These are phyloP conservation scores for Onychostoma macrolepis DNA, from an alignment of 2,113 vertebrate species.

Conservation along the genomic window DNA sequence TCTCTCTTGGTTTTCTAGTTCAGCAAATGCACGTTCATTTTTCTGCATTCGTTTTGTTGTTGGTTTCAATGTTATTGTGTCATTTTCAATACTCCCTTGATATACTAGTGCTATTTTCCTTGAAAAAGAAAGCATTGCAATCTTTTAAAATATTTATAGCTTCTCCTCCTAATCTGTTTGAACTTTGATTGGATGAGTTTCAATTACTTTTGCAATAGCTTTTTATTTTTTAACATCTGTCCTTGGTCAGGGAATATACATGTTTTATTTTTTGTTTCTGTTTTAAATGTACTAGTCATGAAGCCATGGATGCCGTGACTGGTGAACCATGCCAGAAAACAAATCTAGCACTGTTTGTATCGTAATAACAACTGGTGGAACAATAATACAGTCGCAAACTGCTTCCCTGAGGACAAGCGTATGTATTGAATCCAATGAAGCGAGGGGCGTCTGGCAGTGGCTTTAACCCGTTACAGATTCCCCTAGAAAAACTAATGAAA, in stretches of 20 bases:
- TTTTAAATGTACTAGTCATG: not conserved
- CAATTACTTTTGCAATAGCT: not conserved
- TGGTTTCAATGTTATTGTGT: not conserved
- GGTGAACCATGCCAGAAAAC: conserved; percentile 29
- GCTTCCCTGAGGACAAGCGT: conserved; percentile 33
- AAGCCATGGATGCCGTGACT: not conserved
- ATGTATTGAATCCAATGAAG: conserved; percentile 29
- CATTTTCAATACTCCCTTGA: not conserved
- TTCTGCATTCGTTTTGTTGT: not conserved
- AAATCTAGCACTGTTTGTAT: conserved; percentile 33
- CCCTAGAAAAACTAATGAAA: not conserved
- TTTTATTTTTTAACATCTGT: not conserved
- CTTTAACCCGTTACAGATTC: conserved; percentile 29
- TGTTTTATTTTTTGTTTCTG: not conserved
- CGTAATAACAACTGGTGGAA: conserved; percentile 39
- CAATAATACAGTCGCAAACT: conserved; percentile 30
- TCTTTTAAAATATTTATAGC: not conserved
- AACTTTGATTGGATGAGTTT: conserved; percentile 12
- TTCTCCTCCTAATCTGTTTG: not conserved
- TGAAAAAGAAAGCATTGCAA: not conserved
- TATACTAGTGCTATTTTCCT: not conserved
- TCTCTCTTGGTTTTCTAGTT: not conserved
- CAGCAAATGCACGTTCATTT: not conserved
- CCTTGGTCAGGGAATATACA: not conserved
- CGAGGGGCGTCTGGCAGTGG: conserved; percentile 18